Evolutionary conservation across 2,888 invertebrate genomes (phyloP).

Genomic region (Sphinx pinastri): DNA sequence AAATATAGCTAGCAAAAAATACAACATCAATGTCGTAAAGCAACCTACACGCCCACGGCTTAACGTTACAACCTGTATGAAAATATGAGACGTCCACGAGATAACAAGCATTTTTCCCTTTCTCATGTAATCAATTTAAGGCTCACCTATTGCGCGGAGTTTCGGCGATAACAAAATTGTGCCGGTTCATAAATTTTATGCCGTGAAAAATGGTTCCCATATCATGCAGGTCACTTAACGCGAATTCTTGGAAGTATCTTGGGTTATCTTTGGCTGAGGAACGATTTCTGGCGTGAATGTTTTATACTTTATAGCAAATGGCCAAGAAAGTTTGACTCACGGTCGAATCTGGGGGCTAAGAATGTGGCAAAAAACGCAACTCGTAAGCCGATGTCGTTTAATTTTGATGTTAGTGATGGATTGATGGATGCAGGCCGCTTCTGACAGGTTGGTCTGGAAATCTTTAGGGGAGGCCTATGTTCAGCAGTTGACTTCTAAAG

Average conservation of each 20-base stretch:
- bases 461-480: too few species aligned
- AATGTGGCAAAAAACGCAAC: too few species aligned
- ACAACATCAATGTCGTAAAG: neutral
- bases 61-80: neutral
- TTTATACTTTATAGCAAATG: too few species aligned
- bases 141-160: constrained; percentile 34
- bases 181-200: constrained; percentile 58
- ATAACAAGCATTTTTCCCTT: constrained; percentile 25
- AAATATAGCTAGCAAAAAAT: neutral
- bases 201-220: constrained; percentile 52
- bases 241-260: constrained; percentile 36
- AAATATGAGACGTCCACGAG: constrained; percentile 18
- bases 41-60: neutral
- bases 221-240: constrained; percentile 50
- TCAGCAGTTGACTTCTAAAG: too few species aligned
- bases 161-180: constrained; percentile 50
- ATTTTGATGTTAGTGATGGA: too few species aligned
- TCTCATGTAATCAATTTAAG: constrained; percentile 32
- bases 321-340: too few species aligned
- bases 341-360: too few species aligned
- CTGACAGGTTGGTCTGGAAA: too few species aligned
- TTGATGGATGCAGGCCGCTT: too few species aligned
- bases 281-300: too few species aligned
- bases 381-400: too few species aligned
- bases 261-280: neutral